A percentile compares a stretch with the other conserved stretches of the same genome.
These are phyloP conservation scores for Phyllopteryx taeniolatus DNA, from an alignment of 2,113 vertebrate genomes.

Conservation along the genomic window DNA sequence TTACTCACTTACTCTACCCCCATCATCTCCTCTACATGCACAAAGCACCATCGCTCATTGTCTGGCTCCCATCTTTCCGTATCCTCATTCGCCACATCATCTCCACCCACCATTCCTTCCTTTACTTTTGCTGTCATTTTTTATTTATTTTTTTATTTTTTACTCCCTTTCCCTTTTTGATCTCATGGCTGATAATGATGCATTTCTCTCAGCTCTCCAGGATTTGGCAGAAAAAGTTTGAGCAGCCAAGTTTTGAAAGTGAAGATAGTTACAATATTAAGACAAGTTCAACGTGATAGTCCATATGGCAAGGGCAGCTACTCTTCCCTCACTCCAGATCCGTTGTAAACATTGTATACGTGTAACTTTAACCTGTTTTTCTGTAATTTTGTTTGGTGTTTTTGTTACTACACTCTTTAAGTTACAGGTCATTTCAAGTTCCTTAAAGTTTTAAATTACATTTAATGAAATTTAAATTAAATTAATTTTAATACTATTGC, in stretches of 20 bases:
- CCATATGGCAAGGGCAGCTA: constrained; percentile 45
- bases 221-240: constrained; percentile 63
- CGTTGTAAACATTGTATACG: constrained; percentile 13
- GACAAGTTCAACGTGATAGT: constrained; percentile 47
- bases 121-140: constrained; percentile 66
- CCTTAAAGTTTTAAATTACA: not conserved
- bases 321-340: constrained; percentile 45
- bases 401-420: not conserved
- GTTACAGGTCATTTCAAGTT: not conserved
- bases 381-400: not conserved
- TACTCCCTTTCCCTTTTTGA: constrained; percentile 63
- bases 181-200: constrained; percentile 70
- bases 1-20: not conserved
- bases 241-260: constrained; percentile 64
- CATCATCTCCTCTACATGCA: constrained; percentile 11
- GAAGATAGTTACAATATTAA: constrained; percentile 53
- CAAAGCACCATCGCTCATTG: constrained; percentile 48
- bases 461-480: not conserved
- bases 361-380: constrained; percentile 25
- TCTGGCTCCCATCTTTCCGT: constrained; percentile 53
- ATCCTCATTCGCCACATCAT: constrained; percentile 60
- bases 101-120: constrained; percentile 58
- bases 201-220: constrained; percentile 60
- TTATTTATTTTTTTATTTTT: constrained; percentile 9
- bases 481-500: too few relatives aligned